Evolutionary conservation across 2,888 invertebrate genomes (phyloP).

Genomic region (Xestia sexstrigata): DNA sequence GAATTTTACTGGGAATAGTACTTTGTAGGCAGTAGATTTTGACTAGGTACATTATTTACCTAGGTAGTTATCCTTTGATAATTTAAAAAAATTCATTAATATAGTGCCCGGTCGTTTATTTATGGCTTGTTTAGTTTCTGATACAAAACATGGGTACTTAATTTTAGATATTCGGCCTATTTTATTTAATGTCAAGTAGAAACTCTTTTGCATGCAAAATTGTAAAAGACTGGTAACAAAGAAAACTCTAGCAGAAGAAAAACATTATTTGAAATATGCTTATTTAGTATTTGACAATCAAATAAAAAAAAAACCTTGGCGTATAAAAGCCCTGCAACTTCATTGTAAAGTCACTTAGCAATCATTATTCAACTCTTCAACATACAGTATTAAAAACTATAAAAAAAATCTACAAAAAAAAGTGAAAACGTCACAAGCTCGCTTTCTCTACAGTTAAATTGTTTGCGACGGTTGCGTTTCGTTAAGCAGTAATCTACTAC

Average conservation of each 20-base stretch:
- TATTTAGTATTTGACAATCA: constrained; percentile 35
- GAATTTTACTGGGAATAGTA: background rate
- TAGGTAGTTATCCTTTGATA: background rate
- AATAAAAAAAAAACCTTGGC: constrained; percentile 25
- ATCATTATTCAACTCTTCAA: constrained; percentile 76
- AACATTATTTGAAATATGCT: background rate
- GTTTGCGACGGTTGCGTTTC: constrained; percentile 50
- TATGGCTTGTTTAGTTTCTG: background rate
- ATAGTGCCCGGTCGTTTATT: background rate
- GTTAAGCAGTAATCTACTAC: constrained; percentile 30
- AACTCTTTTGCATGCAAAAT: constrained; percentile 14
- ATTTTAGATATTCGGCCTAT: constrained; percentile 16
- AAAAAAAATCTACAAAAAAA: constrained; percentile 59
- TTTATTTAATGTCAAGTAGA: background rate
- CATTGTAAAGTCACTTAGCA: constrained; percentile 63
- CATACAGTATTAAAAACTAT: constrained; percentile 62
- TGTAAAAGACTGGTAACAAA: background rate
- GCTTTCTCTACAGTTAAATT: constrained; percentile 36
- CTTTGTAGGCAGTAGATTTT: too few relatives aligned
- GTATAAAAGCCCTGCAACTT: background rate
- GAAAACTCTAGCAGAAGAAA: constrained; percentile 1
- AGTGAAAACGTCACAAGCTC: constrained; percentile 55
- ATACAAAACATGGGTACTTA: background rate
- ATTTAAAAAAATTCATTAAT: background rate
- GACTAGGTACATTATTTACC: background rate